Conservation (phyloP, 2,113 vertebrate genomes). For the Pteruthius melanotis region DNA sequence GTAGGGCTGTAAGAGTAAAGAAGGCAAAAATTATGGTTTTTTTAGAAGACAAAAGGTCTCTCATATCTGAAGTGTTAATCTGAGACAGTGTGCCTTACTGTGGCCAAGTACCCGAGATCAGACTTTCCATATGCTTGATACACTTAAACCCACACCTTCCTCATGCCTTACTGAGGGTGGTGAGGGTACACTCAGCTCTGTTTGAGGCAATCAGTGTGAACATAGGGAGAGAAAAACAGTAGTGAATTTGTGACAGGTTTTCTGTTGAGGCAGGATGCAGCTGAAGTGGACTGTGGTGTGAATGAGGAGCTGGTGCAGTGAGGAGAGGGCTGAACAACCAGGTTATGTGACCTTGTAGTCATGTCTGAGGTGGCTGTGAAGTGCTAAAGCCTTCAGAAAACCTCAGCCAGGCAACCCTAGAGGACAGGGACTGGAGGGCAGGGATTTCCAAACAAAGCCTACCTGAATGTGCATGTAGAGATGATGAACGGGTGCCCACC, state of each 20-base stretch:
- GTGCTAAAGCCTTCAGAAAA: background rate
- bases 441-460: background rate
- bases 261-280: background rate
- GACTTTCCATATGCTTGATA: background rate
- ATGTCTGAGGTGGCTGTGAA: background rate
- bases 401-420: background rate
- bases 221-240: background rate
- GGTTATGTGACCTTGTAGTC: background rate
- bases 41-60: background rate
- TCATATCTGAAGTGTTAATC: background rate
- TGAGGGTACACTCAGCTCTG: background rate
- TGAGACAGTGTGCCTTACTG: background rate
- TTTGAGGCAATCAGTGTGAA: background rate
- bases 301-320: background rate
- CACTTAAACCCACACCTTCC: fast-evolving
- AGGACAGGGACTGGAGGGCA: background rate
- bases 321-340: background rate
- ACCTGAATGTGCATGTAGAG: background rate
- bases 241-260: background rate
- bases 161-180: background rate
- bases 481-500: background rate
- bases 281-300: background rate
- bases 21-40: background rate
- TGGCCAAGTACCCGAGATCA: background rate
- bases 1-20: background rate